Base-by-base conservation (phyloP, 2,888 invertebrate species). In the Acrobasis repandana region DNA sequence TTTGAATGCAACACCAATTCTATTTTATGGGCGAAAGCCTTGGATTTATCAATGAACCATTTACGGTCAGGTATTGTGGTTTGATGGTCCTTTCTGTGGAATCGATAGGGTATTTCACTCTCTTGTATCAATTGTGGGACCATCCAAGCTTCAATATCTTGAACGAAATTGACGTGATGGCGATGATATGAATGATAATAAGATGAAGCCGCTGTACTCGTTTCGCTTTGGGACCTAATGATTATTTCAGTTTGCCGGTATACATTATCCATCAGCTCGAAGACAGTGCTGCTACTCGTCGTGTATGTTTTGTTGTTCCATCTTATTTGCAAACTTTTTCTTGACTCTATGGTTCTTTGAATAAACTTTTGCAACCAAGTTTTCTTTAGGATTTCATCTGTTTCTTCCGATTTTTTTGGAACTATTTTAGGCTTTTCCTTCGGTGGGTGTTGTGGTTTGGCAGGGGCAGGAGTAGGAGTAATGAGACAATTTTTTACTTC, bases 91-190 rank as follows among this genome's bases (percentile, higher is more conserved):
- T 76, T 70, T 20, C 68, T 65, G 0, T 64, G 65, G 6, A 60
- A 63, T 57, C 69, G 71, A 28, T 62, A 63, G 36, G 76, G 73
- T 11, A 70, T 60, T 56, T 69, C 58, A 56, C 60, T 72, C 52
- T 81, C 73, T 14, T 68, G 66, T 18, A 86, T 74, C 4, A 77
- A 82, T 62, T 75, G 76, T 16, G 87, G 83, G 43, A 90, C 73
- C 89, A 90, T 88, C 84, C 86, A 90, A 1, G 89, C 86, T 78
- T 89, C 78, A 62, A 90, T 74, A 43, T 83, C 76, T 64, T 82
- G 79, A n/a, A 79, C 69, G 56, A 84, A 87, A 61, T 83, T 81
- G 0, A 81, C 77, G 49, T 72, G 73, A 20, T 79, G 82, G 50
- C 71, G 77, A 18, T 65, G 70, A 49, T 71, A 65, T 3, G 76